phyloP scores from a whole-genome alignment of 2,888 invertebrate genomes.

The Eutolmus rufibarbis region DNA sequence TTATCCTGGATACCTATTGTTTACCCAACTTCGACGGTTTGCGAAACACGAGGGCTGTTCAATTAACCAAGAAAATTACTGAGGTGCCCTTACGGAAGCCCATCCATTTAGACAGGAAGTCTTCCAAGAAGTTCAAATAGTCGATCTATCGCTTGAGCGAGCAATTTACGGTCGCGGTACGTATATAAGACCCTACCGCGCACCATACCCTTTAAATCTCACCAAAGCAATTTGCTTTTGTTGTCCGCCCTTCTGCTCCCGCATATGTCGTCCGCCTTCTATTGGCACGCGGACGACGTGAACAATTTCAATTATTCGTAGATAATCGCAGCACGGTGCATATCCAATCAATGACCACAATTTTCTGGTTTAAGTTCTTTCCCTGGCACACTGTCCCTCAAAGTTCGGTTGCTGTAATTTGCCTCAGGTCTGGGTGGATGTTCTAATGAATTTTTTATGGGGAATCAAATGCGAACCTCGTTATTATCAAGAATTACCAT shows the following conservation, averaged over 20 bases:
- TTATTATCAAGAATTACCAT: neutral
- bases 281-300: neutral
- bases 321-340: neutral
- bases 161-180: neutral
- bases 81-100: neutral
- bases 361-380: conserved; percentile 1
- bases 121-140: neutral
- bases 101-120: neutral
- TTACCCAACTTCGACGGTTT: neutral
- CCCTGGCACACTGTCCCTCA: neutral
- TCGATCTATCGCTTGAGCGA: neutral
- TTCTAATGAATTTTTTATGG: neutral
- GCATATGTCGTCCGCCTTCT: neutral
- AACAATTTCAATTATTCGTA: conserved; percentile 8
- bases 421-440: neutral
- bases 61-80: neutral
- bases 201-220: neutral
- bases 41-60: neutral
- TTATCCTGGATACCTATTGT: neutral
- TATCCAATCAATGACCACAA: neutral
- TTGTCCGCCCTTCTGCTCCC: neutral
- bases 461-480: neutral
- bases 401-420: neutral
- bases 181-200: neutral
- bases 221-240: neutral